These are phyloP conservation scores for Ennomos fuscantarius DNA, from an alignment of 2,888 invertebrate genomes.

Conservation along the genomic window DNA sequence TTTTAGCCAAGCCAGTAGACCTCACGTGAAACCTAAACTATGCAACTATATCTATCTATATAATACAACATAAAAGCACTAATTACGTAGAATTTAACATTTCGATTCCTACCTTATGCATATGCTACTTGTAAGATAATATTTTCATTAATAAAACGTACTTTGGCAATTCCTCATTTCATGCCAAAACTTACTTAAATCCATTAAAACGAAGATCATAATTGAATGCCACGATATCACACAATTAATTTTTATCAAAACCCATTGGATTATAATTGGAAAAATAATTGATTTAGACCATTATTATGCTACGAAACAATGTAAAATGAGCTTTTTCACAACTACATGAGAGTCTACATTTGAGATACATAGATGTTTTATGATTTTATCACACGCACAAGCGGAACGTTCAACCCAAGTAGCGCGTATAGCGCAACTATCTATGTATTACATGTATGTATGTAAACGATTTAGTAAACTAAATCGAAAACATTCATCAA, in stretches of 20 bases:
- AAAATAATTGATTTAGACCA: conserved; percentile 66
- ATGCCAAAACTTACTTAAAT: conserved; percentile 25
- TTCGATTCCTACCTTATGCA: conserved; percentile 7
- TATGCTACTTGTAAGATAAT: not conserved
- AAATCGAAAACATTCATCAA: not conserved
- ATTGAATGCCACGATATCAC: conserved; percentile 31
- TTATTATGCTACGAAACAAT: conserved; percentile 41
- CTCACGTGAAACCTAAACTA: no score
- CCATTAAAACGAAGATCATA: conserved; percentile 23
- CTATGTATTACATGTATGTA: no score
- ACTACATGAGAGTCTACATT: conserved; percentile 22
- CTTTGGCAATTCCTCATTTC: conserved; percentile 29
- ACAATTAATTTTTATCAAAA: conserved; percentile 39
- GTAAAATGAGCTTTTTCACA: conserved; percentile 41
- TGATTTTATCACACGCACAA: not conserved
- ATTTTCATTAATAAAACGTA: conserved; percentile 1
- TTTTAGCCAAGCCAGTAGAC: no score
- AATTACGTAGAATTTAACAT: not conserved
- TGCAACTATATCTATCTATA: not conserved
- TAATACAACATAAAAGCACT: not conserved
- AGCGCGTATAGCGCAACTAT: no score
- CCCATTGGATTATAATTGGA: conserved; percentile 54
- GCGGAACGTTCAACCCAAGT: not conserved
- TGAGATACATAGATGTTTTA: not conserved
- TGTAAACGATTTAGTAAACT: no score